Evolutionary conservation across 1,140 invertebrate species (phyloP).

Genomic region (Drosophila arizonae): DNA sequence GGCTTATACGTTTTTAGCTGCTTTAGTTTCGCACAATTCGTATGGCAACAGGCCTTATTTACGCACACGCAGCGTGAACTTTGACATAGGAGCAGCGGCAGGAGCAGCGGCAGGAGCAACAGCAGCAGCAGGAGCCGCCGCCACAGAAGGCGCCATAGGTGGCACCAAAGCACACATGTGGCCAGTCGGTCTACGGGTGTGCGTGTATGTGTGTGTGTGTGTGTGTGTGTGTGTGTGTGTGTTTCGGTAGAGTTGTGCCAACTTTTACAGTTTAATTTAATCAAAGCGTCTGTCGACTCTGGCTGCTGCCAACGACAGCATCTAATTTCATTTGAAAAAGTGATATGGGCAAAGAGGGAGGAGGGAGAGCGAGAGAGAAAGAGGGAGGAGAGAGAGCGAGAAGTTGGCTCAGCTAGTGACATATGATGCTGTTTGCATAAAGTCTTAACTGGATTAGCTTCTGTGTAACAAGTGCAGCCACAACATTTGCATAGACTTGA

Average conservation of each 20-base stretch:
- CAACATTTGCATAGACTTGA: slow-evolving; percentile 62
- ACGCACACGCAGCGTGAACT: slow-evolving; percentile 53
- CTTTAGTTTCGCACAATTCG: slow-evolving; percentile 67
- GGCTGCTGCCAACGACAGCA: slow-evolving; percentile 44
- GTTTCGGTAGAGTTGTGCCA: slow-evolving; percentile 52
- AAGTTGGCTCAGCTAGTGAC: slow-evolving; percentile 46
- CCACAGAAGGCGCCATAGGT: slow-evolving; percentile 10
- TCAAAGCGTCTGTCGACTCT: slow-evolving; percentile 56
- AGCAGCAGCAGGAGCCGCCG: neutral
- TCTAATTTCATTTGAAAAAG: slow-evolving; percentile 65
- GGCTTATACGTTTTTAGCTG: slow-evolving; percentile 52
- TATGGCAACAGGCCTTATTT: slow-evolving; percentile 58
- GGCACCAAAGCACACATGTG: slow-evolving; percentile 32
- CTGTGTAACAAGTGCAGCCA: slow-evolving; percentile 36
- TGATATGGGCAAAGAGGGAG: neutral
- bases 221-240: slow-evolving; percentile 23
- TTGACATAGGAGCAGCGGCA: slow-evolving; percentile 47
- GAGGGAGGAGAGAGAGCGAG: slow-evolving; percentile 17
- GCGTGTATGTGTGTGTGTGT: slow-evolving; percentile 1
- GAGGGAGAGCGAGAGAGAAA: slow-evolving; percentile 20
- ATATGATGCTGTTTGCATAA: slow-evolving; percentile 61
- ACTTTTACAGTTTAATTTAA: slow-evolving; percentile 75
- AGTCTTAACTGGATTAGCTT: slow-evolving; percentile 52
- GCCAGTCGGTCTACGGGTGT: slow-evolving; percentile 19
- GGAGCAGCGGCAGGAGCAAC: neutral